Evolutionary conservation across 1,140 invertebrate genomes (phyloP).

Genomic region (Drosophila leontia): DNA sequence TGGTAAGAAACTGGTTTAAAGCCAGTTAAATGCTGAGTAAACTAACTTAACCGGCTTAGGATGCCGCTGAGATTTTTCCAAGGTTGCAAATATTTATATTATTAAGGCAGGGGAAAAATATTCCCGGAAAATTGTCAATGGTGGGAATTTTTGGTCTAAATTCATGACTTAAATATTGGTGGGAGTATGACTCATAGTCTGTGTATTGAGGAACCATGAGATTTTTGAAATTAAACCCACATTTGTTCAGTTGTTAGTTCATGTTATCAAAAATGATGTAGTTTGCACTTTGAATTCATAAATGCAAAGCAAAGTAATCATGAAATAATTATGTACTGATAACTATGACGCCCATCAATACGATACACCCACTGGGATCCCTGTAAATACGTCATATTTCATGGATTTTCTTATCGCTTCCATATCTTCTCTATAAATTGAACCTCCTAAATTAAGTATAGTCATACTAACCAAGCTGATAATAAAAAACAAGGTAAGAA

Average conservation of each 20-base stretch:
- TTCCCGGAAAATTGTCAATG: not conserved
- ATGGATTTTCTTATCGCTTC: slow-evolving; percentile 1
- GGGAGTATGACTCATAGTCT: not conserved
- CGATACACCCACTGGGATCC: not conserved
- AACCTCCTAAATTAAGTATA: not conserved
- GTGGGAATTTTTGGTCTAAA: not conserved
- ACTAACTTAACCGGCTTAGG: slow-evolving; percentile 1
- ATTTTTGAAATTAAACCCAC: not conserved
- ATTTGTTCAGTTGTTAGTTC: too few species aligned
- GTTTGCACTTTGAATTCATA: not conserved
- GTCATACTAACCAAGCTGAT: not conserved
- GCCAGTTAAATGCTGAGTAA: not conserved
- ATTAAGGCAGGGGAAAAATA: not conserved
- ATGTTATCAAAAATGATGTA: not conserved
- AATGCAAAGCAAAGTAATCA: too few species aligned
- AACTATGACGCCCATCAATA: not conserved
- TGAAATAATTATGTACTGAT: not conserved
- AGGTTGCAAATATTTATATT: not conserved
- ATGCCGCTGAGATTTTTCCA: not conserved
- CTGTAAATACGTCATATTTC: slow-evolving; percentile 1
- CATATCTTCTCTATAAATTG: not conserved
- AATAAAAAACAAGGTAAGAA: not conserved
- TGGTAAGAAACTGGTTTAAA: slow-evolving; percentile 6
- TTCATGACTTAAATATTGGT: not conserved
- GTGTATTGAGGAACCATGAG: not conserved